Base-by-base conservation (phyloP, 53 echinoderm and acorn worm genomes). In the Henricia sp. region DNA sequence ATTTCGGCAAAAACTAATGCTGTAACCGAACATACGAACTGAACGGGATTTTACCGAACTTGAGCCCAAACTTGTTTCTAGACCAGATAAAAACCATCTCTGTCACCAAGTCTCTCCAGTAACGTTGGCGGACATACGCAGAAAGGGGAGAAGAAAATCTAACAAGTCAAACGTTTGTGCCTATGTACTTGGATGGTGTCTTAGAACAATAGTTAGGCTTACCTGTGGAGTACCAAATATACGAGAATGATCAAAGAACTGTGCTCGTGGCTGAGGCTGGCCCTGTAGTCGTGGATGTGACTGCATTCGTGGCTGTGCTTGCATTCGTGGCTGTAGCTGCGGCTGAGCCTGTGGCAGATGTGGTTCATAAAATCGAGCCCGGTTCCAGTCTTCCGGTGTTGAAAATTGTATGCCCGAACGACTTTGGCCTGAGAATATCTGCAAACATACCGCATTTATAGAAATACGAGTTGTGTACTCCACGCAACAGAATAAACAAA, bases 201-300 rank as follows among this genome's bases (percentile, higher is more conserved):
- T 25, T 0, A 28, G 57, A 8, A 12, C 13, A 0, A 33, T 10
- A 24, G n/a, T 17, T 20, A 11, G 6, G 30, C 76, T 76, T 16
- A 76, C 76, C 60, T 37, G 42, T 12, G 25, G 29, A 20, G 29
- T 16, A 17, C 41, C 52, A 33, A 76, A 76, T 58, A 76, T 76
- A 39, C 58, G 25, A 41, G 36, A 24, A 6, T 25, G 59, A 59
- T 76, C 76, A 59, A 76, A 76, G 57, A 76, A 76, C 25, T 28
- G 70, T 6, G 76, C 53, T 12, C 32, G 2, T 32, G 73, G 52
- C 32, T 24, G 71, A 23, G 44, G 64, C 30, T 6, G 32, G 8
- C 48, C 14, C 14, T 8, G 48, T 14, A 46, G 9, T 46, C 48
- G 8, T 14, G 48, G 48, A 8, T 46, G 14, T 10, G 14, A 46